Percentiles rank a stretch among this genome's conserved stretches.
phyloP scores from a whole-genome alignment of 2,888 invertebrate species.

The Portevinia maculata region DNA sequence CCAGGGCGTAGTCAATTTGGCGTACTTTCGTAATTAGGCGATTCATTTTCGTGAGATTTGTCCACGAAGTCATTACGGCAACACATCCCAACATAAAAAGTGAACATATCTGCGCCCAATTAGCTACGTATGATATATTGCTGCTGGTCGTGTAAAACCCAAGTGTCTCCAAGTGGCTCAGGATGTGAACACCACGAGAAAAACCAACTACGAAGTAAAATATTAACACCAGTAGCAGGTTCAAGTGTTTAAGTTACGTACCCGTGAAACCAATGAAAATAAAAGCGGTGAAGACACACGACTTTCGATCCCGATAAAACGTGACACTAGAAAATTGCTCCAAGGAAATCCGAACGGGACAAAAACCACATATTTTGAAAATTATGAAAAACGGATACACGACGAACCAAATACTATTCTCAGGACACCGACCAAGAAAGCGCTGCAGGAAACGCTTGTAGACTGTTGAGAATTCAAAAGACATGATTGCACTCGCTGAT shows the following conservation, averaged over 20 bases:
- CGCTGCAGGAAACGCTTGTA: slow-evolving; percentile 28
- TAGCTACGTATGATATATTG: slow-evolving; percentile 75
- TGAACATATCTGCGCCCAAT: slow-evolving; percentile 77
- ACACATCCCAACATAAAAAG: slow-evolving; percentile 75
- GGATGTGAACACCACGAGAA: slow-evolving; percentile 63
- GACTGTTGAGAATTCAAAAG: slow-evolving; percentile 44
- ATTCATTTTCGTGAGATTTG: slow-evolving; percentile 71
- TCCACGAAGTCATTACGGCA: slow-evolving; percentile 76
- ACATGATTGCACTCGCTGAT: slow-evolving; percentile 41
- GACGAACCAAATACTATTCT: slow-evolving; percentile 75
- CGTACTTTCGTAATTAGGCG: slow-evolving; percentile 73
- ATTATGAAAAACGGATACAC: slow-evolving; percentile 77
- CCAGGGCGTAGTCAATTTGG: slow-evolving; percentile 75
- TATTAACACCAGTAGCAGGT: neutral
- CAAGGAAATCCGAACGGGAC: slow-evolving; percentile 75
- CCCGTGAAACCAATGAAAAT: slow-evolving; percentile 67
- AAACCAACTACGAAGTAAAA: slow-evolving; percentile 75
- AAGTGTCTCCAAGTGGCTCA: slow-evolving; percentile 60
- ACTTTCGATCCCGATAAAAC: slow-evolving; percentile 68
- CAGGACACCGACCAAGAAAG: slow-evolving; percentile 56
- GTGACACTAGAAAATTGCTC: slow-evolving; percentile 54
- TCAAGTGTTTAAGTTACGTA: slow-evolving; percentile 25
- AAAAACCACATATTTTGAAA: slow-evolving; percentile 76
- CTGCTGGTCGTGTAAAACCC: slow-evolving; percentile 62
- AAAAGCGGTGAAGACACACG: slow-evolving; percentile 52